Conservation (phyloP, 2,888 invertebrate species). For the Drosophila incognita region DNA sequence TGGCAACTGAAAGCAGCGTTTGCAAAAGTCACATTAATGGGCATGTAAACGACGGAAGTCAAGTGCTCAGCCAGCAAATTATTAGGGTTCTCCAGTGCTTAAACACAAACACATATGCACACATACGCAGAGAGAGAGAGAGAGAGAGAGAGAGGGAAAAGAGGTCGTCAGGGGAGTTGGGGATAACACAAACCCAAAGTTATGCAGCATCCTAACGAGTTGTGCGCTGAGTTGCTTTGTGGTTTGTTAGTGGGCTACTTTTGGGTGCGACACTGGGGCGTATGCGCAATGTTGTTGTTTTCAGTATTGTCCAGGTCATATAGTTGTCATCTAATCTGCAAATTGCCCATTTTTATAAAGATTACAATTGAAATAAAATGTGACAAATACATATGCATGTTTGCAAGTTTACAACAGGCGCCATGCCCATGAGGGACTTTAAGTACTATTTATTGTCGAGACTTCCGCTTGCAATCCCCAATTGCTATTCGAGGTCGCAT, state of each 20-base stretch:
- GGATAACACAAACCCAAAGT: background rate
- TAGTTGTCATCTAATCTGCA: background rate
- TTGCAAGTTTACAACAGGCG: background rate
- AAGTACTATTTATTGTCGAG: slow-evolving; percentile 9
- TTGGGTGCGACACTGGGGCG: slow-evolving; percentile 16
- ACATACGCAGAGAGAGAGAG: background rate
- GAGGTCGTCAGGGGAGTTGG: background rate
- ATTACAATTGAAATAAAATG: slow-evolving; percentile 12
- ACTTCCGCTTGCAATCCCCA: background rate
- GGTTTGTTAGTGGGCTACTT: slow-evolving; percentile 3
- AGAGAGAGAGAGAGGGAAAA: background rate
- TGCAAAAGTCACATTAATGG: slow-evolving; percentile 77
- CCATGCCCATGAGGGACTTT: background rate
- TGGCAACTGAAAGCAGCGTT: slow-evolving; percentile 52
- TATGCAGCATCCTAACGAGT: slow-evolving; percentile 45
- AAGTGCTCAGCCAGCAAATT: slow-evolving; percentile 75
- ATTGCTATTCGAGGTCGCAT: background rate
- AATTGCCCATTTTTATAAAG: background rate
- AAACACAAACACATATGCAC: slow-evolving; percentile 4
- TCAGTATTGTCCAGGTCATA: slow-evolving; percentile 26
- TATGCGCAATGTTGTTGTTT: slow-evolving; percentile 40
- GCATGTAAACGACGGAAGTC: slow-evolving; percentile 68
- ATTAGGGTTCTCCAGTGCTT: slow-evolving; percentile 52
- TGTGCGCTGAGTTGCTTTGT: slow-evolving; percentile 39
- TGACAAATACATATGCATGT: background rate